Conservation (phyloP, 2,888 invertebrate species). For the Congeria kusceri region DNA sequence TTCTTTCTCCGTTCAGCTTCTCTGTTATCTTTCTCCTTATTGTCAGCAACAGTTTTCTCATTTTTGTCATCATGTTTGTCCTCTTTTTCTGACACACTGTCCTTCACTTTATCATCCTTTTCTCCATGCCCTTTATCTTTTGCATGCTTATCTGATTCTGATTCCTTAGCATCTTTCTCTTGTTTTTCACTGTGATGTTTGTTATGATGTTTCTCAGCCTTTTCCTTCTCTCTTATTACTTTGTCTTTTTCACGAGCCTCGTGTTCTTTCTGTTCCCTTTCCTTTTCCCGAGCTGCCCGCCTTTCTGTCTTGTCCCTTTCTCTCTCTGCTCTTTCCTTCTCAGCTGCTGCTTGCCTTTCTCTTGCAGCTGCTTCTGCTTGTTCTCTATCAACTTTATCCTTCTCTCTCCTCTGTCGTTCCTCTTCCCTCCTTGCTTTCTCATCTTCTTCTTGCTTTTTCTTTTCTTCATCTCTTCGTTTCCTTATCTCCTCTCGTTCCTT, state of each 20-base stretch:
- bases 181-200: constrained; percentile 41
- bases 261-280: constrained; percentile 54
- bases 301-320: constrained; percentile 65
- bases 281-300: constrained; percentile 54
- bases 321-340: constrained; percentile 67
- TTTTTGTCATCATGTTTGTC: constrained; percentile 54
- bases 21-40: constrained; percentile 54
- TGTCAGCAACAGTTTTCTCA: constrained; percentile 52
- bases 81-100: constrained; percentile 47
- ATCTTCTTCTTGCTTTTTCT: constrained; percentile 67
- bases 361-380: constrained; percentile 69
- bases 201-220: constrained; percentile 25
- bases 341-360: constrained; percentile 72
- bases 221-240: constrained; percentile 28
- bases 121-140: constrained; percentile 50
- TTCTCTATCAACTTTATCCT: constrained; percentile 60
- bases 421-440: constrained; percentile 57
- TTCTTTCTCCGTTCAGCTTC: constrained; percentile 54
- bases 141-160: constrained; percentile 18
- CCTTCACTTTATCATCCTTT: constrained; percentile 55
- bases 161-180: constrained; percentile 62
- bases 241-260: constrained; percentile 33
- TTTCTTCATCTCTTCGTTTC: constrained; percentile 70
- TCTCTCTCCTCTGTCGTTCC: constrained; percentile 50
- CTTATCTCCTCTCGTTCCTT: constrained; percentile 70